Percentiles rank a stretch among this genome's conserved stretches.
phyloP scores from a whole-genome alignment of 2,888 invertebrate genomes.

The Conus canariensis region DNA sequence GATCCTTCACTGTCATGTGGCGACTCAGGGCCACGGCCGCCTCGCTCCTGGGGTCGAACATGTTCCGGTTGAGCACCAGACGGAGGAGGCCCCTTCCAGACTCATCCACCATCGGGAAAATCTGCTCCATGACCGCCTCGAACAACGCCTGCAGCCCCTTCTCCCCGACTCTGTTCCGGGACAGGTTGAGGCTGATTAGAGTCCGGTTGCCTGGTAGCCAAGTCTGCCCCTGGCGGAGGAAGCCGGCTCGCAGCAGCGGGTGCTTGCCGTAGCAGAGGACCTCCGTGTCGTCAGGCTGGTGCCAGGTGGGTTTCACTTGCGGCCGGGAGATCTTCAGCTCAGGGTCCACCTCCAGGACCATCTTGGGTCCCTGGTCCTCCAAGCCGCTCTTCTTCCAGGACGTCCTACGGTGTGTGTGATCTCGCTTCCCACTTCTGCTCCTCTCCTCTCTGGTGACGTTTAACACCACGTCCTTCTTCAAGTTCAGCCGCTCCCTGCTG shows the following conservation, averaged over 20 bases:
- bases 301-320: not conserved
- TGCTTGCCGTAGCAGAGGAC: not conserved
- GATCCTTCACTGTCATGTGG: not conserved
- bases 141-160: not conserved
- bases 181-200: conserved; percentile 33
- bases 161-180: conserved; percentile 18
- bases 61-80: not conserved
- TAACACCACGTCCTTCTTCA: not conserved
- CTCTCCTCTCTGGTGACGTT: not conserved
- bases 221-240: not conserved
- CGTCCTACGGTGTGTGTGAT: not conserved
- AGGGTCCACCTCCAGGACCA: not conserved
- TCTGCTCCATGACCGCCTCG: not conserved
- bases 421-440: not conserved
- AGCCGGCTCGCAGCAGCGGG: not conserved
- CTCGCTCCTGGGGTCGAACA: not conserved
- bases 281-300: not conserved
- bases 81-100: not conserved
- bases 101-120: not conserved
- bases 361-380: not conserved
- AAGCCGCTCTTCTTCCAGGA: not conserved
- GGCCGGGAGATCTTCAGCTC: not conserved
- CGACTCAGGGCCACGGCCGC: not conserved
- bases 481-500: not conserved
- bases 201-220: conserved; percentile 29